phyloP scores from a whole-genome alignment of 2,797 vertebrate genomes.

The Psittacula derbiana region DNA sequence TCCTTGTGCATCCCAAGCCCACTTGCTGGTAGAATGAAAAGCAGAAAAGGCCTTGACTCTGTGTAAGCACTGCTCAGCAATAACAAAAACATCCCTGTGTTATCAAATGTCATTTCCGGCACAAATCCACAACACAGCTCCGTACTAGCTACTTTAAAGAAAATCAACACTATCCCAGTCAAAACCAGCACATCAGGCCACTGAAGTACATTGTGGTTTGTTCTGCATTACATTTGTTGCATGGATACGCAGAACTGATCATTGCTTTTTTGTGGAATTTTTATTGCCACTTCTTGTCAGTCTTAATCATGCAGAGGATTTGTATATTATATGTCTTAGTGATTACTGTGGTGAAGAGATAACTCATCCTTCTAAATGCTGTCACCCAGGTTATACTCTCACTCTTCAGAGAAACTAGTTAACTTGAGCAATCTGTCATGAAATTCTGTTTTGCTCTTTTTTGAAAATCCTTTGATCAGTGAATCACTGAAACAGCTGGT shows the following conservation, averaged over 20 bases:
- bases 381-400: background rate
- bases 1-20: background rate
- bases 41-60: background rate
- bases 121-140: background rate
- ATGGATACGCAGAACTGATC: background rate
- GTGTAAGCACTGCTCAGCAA: background rate
- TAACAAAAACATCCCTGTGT: background rate
- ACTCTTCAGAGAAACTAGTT: background rate
- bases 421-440: conserved; percentile 4
- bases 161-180: background rate
- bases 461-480: background rate
- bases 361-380: background rate
- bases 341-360: background rate
- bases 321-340: background rate
- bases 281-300: background rate
- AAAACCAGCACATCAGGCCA: background rate
- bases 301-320: background rate
- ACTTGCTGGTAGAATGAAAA: background rate
- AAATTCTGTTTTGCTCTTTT: background rate
- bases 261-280: background rate
- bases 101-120: background rate
- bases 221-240: background rate
- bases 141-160: background rate
- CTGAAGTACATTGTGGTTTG: background rate
- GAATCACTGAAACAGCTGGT: conserved; percentile 6